Conservation (phyloP, 2,888 invertebrate genomes). For the Machimus atricapillus region DNA sequence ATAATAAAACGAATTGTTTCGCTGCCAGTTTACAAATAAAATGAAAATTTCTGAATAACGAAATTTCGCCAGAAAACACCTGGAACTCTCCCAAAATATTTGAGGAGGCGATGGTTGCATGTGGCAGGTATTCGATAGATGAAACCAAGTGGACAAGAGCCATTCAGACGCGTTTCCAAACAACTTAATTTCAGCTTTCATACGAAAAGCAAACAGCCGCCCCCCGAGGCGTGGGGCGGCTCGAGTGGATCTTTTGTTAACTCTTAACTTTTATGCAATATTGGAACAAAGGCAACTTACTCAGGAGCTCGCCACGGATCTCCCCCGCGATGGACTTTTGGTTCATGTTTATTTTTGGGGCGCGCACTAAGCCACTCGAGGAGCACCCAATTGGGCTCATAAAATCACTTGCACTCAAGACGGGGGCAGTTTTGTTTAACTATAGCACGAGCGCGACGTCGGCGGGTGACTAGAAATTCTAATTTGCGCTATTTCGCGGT, state of each 20-base stretch:
- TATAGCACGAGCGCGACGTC: not conserved
- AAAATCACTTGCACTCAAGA: not conserved
- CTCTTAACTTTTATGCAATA: not conserved
- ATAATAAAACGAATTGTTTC: not conserved
- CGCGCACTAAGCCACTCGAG: not conserved
- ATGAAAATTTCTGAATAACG: not conserved
- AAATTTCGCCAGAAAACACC: not conserved
- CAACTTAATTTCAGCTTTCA: not conserved
- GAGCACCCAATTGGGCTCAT: not conserved
- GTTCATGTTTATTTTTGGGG: slow-evolving; percentile 4
- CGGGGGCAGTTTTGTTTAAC: not conserved
- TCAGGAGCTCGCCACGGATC: slow-evolving; percentile 7
- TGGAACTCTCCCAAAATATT: not conserved
- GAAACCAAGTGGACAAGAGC: not conserved
- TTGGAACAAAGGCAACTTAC: not conserved
- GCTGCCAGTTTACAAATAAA: not conserved
- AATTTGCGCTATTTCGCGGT: not conserved
- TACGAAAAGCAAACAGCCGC: not conserved
- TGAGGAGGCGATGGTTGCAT: not conserved
- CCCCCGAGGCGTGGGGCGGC: too few relatives aligned
- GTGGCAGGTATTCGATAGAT: not conserved
- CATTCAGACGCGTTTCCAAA: not conserved
- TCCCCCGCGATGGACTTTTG: not conserved
- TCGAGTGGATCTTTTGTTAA: not conserved
- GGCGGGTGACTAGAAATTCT: not conserved